Base-by-base conservation (phyloP, 2,113 vertebrate species). In the Fregetta grallaria region DNA sequence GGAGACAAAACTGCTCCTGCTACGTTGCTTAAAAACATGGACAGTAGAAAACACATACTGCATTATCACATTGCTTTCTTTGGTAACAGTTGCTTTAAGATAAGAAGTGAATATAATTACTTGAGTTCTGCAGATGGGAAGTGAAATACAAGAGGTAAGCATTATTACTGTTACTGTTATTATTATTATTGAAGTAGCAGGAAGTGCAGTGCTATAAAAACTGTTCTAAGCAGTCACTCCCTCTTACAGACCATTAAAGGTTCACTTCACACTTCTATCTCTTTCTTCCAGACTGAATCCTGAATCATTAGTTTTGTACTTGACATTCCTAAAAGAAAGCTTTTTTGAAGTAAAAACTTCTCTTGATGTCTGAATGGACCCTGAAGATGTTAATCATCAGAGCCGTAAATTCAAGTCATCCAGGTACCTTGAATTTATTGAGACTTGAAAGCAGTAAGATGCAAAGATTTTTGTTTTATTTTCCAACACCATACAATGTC, bases 251-350 rank as follows among this genome's bases (percentile, higher is more conserved):
- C 82, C 76, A 93, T 92, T 94, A 97, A 70, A 88, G 78, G 88
- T 94, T 97, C 74, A 32, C 67, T 92, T 94, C 92, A 95, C 82
- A 66, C 89, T 86, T 90, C 7, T 6, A 63, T 89, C 67, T 89
- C 87, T 94, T 90, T 92, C 53, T 92, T 96, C 23, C 75, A 95
- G 56, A 62, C 44, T 65, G 49, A 62, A 47, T 97, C 63, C 61
- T 52, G 49, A 86, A 82, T 56, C 92, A 90, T 92, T 95, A 81
- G 88, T 90, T 97, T 96, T 84, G 78, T 56, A 61, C 82, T 93
- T 94, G 67, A 29, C 3, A 2, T 83, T 95, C 94, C 49, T 88
- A 75, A 95, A 96, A 77, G 55, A 79, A 80, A 95, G 38, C 15
- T 42, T 73, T 93, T 77, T 90, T 92, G 26, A 94, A 86, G 80